These are phyloP conservation scores for Bombus impatiens DNA, from an alignment of 1,140 invertebrate species.

Conservation along the genomic window DNA sequence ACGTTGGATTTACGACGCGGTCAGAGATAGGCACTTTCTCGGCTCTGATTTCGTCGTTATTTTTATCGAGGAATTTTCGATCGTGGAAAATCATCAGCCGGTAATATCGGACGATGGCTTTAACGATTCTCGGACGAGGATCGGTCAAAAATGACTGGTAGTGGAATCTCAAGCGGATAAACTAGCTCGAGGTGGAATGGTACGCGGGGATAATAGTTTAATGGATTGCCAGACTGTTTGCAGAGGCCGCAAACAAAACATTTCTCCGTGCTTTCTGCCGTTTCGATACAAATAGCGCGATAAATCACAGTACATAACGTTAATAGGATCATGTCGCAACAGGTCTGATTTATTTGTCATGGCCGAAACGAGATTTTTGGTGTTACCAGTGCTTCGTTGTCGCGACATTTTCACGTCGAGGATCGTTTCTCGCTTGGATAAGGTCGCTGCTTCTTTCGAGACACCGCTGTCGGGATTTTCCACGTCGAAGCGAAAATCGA, in stretches of 20 bases:
- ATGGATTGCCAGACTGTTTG: conserved; percentile 30
- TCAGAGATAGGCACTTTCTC: background rate
- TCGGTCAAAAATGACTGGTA: background rate
- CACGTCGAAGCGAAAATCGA: background rate
- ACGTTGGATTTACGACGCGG: too few species aligned
- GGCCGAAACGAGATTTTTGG: conserved; percentile 20
- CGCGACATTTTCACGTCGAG: background rate
- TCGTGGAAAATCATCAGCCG: background rate
- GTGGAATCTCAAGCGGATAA: background rate
- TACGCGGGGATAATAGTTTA: conserved; percentile 30
- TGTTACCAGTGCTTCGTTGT: background rate
- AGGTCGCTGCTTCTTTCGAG: background rate
- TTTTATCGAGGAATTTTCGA: background rate
- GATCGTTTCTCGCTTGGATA: background rate
- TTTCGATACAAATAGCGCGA: conserved; percentile 4
- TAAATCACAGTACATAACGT: conserved; percentile 44
- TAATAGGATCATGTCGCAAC: conserved; percentile 46
- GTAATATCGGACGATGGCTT: conserved; percentile 3
- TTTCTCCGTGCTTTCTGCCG: conserved; percentile 15
- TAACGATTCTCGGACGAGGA: background rate
- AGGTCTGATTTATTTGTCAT: conserved; percentile 45
- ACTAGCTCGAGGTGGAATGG: background rate
- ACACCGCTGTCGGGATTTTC: background rate
- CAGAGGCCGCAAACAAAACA: conserved; percentile 26
- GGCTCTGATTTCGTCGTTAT: background rate